phyloP scores from a whole-genome alignment of 1,140 invertebrate species.

The Brachionus paranguensis region DNA sequence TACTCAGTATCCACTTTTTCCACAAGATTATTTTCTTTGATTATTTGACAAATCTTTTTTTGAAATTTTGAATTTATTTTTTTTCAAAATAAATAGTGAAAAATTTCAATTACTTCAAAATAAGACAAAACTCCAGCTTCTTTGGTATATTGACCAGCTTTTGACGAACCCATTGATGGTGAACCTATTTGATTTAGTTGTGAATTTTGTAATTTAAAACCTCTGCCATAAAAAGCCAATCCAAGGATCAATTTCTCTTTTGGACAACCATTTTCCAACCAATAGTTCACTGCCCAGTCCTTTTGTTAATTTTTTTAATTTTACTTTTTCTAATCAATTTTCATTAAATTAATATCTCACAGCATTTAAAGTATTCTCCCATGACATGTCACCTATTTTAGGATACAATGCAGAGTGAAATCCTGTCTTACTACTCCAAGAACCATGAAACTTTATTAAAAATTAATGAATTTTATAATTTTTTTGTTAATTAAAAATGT shows the following conservation, averaged over 20 bases:
- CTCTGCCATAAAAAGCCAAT: slow-evolving; percentile 80
- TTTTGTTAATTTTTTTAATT: background rate
- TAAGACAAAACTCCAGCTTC: slow-evolving; percentile 87
- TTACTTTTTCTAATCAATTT: background rate
- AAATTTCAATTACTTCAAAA: slow-evolving; percentile 62
- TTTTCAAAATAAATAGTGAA: too few species aligned
- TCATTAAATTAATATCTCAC: slow-evolving; percentile 29
- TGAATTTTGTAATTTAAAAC: slow-evolving; percentile 66
- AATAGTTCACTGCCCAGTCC: slow-evolving; percentile 53
- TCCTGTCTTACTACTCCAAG: slow-evolving; percentile 29
- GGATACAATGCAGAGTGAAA: slow-evolving; percentile 34
- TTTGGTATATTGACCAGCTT: slow-evolving; percentile 70
- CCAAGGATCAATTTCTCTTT: slow-evolving; percentile 75
- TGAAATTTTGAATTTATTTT: slow-evolving; percentile 67
- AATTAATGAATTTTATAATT: background rate
- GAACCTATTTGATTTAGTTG: slow-evolving; percentile 79
- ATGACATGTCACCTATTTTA: background rate
- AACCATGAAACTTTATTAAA: slow-evolving; percentile 45
- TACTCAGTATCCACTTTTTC: slow-evolving; percentile 61
- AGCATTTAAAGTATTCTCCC: slow-evolving; percentile 24
- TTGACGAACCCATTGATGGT: slow-evolving; percentile 70
- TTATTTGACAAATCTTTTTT: slow-evolving; percentile 34
- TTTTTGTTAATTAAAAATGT: background rate
- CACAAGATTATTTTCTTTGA: slow-evolving; percentile 52
- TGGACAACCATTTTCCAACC: slow-evolving; percentile 70